Evolutionary conservation across 1,140 invertebrate genomes (phyloP), one percentile per base, ranked within the genome.

Genomic region (Sycophila sp.): DNA sequence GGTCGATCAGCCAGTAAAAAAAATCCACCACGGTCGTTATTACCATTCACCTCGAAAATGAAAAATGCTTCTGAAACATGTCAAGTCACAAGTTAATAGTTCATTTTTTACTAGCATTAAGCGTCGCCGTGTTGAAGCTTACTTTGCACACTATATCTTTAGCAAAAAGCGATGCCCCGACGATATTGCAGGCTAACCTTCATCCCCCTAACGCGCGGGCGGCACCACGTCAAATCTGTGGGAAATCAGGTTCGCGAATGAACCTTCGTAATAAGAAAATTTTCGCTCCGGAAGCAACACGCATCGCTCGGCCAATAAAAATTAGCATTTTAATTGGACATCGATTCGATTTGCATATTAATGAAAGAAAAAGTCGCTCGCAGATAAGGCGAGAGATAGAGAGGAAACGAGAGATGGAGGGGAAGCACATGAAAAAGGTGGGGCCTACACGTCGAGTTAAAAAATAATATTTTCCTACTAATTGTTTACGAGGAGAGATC

Each of bases 321-420:
- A 70, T 70, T 70, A 70, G 49, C 59, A 70, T 70, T 70, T 70
- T 63, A 70, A 70, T 70, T 70, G 68, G 40, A 63, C 58, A 70
- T 56, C 38, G 30, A 40, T 63, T 63, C 13, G 30, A 36, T 63
- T 70, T 34, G 47, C 55, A 63, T 70, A 63, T 63, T 70, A 63
- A 70, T 34, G 56, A 53, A 26, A 26, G 58, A 58, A 67, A 40
- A 38, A 34, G 7, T 22, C 11, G 17, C 2, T 22, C n/a, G n/a
- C n/a, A n/a, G n/a, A n/a, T n/a, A n/a, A n/a, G n/a, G n/a, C n/a
- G n/a, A n/a, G n/a, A n/a, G n/a, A n/a, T n/a, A n/a, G n/a, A n/a
- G n/a, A n/a, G n/a, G n/a, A n/a, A n/a, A n/a, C n/a, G n/a, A n/a
- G n/a, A n/a, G n/a, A n/a, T n/a, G n/a, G n/a, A n/a, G n/a, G n/a